Evolutionary conservation across 2,797 vertebrate species (phyloP).

Genomic region (Tauraco hartlaubi): DNA sequence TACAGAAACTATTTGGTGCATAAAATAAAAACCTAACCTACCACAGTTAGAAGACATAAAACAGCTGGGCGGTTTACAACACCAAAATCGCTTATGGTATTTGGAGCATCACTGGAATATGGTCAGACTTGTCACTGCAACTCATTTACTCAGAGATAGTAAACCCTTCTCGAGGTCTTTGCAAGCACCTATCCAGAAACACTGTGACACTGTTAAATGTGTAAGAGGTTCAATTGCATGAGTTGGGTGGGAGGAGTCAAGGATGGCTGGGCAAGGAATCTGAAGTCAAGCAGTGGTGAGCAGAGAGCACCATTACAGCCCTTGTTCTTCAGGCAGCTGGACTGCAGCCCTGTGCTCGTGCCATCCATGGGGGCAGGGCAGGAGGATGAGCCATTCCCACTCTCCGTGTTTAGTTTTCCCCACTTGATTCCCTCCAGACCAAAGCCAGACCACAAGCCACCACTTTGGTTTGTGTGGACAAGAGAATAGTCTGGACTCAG

Average conservation of each 20-base stretch:
- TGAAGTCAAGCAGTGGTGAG: neutral
- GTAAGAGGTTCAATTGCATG: fast-evolving
- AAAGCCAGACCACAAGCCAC: neutral
- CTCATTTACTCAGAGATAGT: neutral
- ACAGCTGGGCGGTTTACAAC: neutral
- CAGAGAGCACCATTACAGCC: neutral
- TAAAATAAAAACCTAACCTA: neutral
- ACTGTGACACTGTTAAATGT: fast-evolving
- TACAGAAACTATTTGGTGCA: neutral
- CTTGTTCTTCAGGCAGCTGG: neutral
- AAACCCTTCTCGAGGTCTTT: neutral
- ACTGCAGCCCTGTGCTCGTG: fast-evolving
- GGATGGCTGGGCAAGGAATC: neutral
- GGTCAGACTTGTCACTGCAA: neutral
- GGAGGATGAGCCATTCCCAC: neutral
- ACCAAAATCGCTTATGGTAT: neutral
- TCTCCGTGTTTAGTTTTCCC: neutral
- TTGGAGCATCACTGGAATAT: neutral
- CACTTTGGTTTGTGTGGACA: neutral
- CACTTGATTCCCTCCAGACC: neutral
- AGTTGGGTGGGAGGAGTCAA: neutral
- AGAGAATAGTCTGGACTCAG: neutral
- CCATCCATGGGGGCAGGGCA: neutral
- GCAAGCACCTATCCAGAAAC: neutral
- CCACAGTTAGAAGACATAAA: neutral